Percentiles rank a stretch among this genome's conserved stretches.
Evolutionary conservation across 1,140 invertebrate genomes (phyloP).

Genomic region (Meloidogyne floridensis): DNA sequence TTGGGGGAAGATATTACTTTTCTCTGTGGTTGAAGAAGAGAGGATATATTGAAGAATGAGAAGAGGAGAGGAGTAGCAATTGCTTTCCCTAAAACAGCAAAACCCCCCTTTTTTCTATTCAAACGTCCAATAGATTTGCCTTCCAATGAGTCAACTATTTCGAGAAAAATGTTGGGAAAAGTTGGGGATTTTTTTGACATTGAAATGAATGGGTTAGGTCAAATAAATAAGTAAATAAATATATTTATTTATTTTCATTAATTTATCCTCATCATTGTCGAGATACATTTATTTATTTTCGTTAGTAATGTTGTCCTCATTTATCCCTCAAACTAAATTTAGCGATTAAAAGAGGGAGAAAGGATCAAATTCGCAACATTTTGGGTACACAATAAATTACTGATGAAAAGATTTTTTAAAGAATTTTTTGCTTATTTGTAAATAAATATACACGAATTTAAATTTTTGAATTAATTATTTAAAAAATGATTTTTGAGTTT

Average conservation of each 20-base stretch:
- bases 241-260: too few relatives aligned
- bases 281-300: not conserved
- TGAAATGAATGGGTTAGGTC: not conserved
- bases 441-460: too few relatives aligned
- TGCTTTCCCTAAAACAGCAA: not conserved
- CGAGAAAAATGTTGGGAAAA: slow-evolving; percentile 1
- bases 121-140: not conserved
- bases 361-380: slow-evolving; percentile 9
- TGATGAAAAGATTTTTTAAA: not conserved
- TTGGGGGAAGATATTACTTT: not conserved
- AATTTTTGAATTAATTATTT: too few relatives aligned
- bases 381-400: not conserved
- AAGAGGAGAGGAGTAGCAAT: not conserved
- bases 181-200: not conserved
- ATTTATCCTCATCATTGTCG: slow-evolving; percentile 6
- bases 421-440: too few relatives aligned
- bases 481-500: too few relatives aligned
- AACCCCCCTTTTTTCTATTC: not conserved
- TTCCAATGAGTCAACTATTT: not conserved
- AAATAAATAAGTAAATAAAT: not conserved
- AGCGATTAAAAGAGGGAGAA: not conserved
- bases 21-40: not conserved
- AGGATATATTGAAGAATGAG: not conserved
- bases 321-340: not conserved
- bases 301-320: not conserved